phyloP scores from a whole-genome alignment of 35 echinoderm and acorn worm genomes.

The Amphiura filiformis region DNA sequence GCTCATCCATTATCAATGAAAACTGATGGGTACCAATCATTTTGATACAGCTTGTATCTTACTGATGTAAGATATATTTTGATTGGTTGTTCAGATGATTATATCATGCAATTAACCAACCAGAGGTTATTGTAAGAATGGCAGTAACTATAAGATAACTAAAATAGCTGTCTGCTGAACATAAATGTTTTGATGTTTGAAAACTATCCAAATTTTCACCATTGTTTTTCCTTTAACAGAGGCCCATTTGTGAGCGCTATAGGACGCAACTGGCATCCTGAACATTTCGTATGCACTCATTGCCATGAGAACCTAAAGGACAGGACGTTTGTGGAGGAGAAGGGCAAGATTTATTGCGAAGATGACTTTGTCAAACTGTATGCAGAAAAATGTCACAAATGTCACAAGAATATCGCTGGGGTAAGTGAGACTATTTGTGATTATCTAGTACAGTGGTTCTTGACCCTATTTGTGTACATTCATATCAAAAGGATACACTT shows the following conservation, averaged over 20 bases:
- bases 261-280: slow-evolving; percentile 88
- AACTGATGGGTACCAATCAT: no score
- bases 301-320: slow-evolving; percentile 67
- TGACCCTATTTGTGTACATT: background rate
- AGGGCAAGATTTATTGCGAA: slow-evolving; percentile 91
- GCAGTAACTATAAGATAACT: no score
- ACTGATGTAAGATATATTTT: no score
- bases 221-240: slow-evolving; percentile 32
- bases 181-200: no score
- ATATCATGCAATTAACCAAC: no score
- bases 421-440: slow-evolving; percentile 47
- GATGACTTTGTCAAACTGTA: slow-evolving; percentile 77
- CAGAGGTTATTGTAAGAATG: no score
- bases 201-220: no score
- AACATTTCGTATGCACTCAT: slow-evolving; percentile 92
- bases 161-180: no score
- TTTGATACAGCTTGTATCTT: no score
- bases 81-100: no score
- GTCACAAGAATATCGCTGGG: slow-evolving; percentile 54
- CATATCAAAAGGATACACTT: no score
- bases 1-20: no score
- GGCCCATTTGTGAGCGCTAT: slow-evolving; percentile 86
- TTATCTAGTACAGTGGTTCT: background rate
- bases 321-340: slow-evolving; percentile 83
- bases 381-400: slow-evolving; percentile 63